Base-by-base conservation (phyloP, 1,140 invertebrate genomes). In the Bombus haemorrhoidalis region DNA sequence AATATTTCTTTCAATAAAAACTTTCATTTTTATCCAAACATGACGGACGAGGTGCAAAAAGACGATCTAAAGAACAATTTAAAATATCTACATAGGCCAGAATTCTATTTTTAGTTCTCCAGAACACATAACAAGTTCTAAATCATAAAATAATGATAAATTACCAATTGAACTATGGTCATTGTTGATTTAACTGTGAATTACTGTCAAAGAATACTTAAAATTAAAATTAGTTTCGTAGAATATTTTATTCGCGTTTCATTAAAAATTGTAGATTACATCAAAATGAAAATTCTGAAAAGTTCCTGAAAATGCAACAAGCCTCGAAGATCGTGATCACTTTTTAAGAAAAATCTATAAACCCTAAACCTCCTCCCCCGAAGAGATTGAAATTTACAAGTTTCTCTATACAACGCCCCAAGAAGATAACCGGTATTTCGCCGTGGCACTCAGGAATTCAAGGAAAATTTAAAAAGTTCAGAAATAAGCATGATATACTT, bases 381-480 rank as follows among this genome's bases (percentile, higher is more conserved):
- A 76, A 37, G 53, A 76, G 75, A 77, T 77, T 62, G 75, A 77
- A 62, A 59, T 77, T 59, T 62, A 59, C 74, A 77, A 59, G 25
- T 62, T 25, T 59, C 15, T 4, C 37, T 37, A 10, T 39, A 8
- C 34, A 39, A 25, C 22, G 10, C 4, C 22, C 22, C 68, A 8
- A 41, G 37, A 41, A 41, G 13, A n/a, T 72, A 41, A 41, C 39
- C 28, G 10, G 6, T 37, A 22, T n/a, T 76, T 37, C 32, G 13
- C 74, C 13, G 10, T 69, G 37, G 5, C 22, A 39, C 68, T 25
- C 37, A 9, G 1, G 8, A 41, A 41, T 71, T 15, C 37, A 22
- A 37, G 28, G 12, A 13, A 39, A 41, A 72, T n/a, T 37, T 41
- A 12, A 41, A n/a, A 41, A 25, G 1, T 22, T 37, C 3, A 71